Conservation (phyloP, 2,797 vertebrate genomes). For the Micrastur ruficollis region DNA sequence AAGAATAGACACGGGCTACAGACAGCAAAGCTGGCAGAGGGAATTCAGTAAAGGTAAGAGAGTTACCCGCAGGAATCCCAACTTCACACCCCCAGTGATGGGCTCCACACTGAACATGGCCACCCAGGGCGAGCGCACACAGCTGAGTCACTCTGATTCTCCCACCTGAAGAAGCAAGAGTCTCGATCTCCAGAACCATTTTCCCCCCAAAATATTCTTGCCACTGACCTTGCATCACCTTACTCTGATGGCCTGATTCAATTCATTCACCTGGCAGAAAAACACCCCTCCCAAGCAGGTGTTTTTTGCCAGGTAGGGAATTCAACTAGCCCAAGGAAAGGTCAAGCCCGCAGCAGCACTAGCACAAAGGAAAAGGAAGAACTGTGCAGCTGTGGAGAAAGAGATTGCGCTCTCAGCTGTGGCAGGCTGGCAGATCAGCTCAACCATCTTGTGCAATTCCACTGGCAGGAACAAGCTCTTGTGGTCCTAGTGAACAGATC, state of each 20-base stretch:
- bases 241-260: not conserved
- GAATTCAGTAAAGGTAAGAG: not conserved
- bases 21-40: not conserved
- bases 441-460: not conserved
- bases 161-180: not conserved
- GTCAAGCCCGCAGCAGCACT: not conserved
- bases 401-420: not conserved
- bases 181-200: not conserved
- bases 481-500: not conserved
- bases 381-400: not conserved
- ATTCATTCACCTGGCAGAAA: not conserved
- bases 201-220: not conserved
- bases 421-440: not conserved
- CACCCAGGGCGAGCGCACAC: not conserved
- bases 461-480: not conserved
- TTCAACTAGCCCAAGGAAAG: not conserved
- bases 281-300: not conserved
- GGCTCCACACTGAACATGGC: not conserved
- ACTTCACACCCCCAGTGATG: rapidly evolving
- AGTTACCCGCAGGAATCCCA: not conserved
- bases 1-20: not conserved
- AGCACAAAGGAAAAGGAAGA: not conserved
- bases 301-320: not conserved
- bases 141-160: not conserved
- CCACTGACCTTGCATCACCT: not conserved